Evolutionary conservation across 2,113 vertebrate species (phyloP), one percentile per base, ranked within the genome.

Genomic region (Neopipo cinnamomea): DNA sequence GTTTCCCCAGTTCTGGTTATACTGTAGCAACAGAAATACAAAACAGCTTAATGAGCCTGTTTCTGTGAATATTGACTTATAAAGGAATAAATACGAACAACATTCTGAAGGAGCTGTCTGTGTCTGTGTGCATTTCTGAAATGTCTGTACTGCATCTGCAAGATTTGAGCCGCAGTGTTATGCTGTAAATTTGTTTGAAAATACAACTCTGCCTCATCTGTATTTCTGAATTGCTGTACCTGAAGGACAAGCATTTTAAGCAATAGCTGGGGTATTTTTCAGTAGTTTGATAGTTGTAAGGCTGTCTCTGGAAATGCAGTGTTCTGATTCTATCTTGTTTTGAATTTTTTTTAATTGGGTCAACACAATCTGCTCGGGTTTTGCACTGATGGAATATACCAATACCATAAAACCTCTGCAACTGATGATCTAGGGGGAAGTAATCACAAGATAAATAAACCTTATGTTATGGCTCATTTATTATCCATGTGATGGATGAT

Each of bases 401-500:
- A 21, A 25, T 47, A n/a, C 22, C n/a, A 47, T 46, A 62, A 86
- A 90, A 74, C 20, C 27, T 74, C 55, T 78, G 41, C 76, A 68
- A 25, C 44, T 81, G 56, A 59, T 14, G 14, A 50, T 84, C 47
- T 78, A 44, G 35, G 27, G 47, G 27, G 17, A 86, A 89, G 56
- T 80, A 78, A 80, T 89, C 21, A 52, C 24, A 87, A 78, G 55
- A 86, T 47, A 81, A 62, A 91, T 77, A 95, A 91, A 89, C 65
- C 59, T 87, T 93, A 55, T 59, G 33, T 71, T 88, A 59, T 47
- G 80, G 59, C 50, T 95, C 83, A 74, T 88, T 94, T 84, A 58
- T 93, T 95, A 72, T 80, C 88, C 16, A 23, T 63, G 41, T 65
- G 61, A 79, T 96, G 53, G 91, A 78, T 84, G 89, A 92, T 68